phyloP scores from a whole-genome alignment of 2,113 vertebrate genomes.

The Perccottus glenii region DNA sequence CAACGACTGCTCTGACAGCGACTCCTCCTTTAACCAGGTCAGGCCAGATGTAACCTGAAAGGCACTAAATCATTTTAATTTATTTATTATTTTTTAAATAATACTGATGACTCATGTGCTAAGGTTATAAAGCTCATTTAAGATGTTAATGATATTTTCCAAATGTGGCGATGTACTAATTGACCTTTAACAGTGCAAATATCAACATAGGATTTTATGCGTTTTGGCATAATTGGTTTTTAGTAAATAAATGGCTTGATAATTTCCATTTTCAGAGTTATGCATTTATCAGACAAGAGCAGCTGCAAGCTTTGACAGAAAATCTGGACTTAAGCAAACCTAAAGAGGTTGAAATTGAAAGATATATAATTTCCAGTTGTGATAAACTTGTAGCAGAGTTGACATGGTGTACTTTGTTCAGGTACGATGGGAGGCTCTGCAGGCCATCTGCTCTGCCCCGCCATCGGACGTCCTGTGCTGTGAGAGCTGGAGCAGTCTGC shows the following conservation, averaged over 20 bases:
- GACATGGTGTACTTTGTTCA: conserved; percentile 46
- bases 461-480: conserved; percentile 90
- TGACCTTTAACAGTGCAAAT: neutral
- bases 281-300: conserved; percentile 91
- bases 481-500: conserved; percentile 87
- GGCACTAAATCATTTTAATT: neutral
- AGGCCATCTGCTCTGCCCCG: conserved; percentile 84
- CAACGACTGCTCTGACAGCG: conserved; percentile 93
- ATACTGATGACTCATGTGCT: neutral
- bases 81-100: neutral
- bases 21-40: conserved; percentile 94
- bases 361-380: neutral
- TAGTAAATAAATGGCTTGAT: no score
- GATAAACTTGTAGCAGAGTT: neutral
- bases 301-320: conserved; percentile 88
- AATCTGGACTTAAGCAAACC: conserved; percentile 86
- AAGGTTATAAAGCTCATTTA: neutral
- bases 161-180: neutral
- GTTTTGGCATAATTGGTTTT: neutral
- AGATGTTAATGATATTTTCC: neutral
- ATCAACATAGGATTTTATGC: neutral
- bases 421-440: conserved; percentile 90
- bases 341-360: conserved; percentile 83
- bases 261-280: conserved; percentile 83
- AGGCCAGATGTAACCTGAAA: conserved; percentile 3